Percentiles rank a stretch among this genome's conserved stretches.
Conservation (phyloP, 2,797 vertebrate genomes). For the Myotis planiceps region DNA sequence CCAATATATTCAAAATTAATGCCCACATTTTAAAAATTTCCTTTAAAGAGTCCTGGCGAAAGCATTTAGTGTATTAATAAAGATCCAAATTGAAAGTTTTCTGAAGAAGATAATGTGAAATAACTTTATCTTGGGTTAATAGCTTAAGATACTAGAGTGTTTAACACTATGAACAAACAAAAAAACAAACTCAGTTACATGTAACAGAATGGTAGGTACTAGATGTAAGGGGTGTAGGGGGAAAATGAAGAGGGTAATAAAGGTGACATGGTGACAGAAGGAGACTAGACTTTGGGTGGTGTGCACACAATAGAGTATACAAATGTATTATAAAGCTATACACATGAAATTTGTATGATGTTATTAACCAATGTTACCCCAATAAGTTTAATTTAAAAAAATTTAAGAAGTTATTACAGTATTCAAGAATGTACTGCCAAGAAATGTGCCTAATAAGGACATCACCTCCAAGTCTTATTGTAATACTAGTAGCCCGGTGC, state of each 20-base stretch:
- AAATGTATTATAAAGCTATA: background rate
- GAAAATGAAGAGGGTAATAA: background rate
- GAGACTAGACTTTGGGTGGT: background rate
- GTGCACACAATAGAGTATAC: background rate
- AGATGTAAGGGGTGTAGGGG: too few relatives aligned
- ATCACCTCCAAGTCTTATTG: background rate
- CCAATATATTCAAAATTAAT: background rate
- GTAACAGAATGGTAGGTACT: background rate
- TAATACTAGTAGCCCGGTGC: background rate
- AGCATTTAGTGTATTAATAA: background rate
- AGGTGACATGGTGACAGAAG: background rate
- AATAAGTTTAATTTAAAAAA: background rate
- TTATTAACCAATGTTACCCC: background rate
- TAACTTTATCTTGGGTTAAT: background rate
- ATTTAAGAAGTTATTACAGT: background rate
- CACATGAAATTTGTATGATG: background rate
- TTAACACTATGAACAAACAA: background rate
- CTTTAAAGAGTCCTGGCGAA: background rate
- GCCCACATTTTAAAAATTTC: background rate
- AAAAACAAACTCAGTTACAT: background rate
- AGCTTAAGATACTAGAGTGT: background rate
- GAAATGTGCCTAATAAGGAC: background rate
- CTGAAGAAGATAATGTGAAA: constrained; percentile 21
- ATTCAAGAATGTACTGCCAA: background rate
- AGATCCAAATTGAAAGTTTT: constrained; percentile 47